Evolutionary conservation across 1,140 invertebrate species (phyloP).

Genomic region (Heliothis subflexa): DNA sequence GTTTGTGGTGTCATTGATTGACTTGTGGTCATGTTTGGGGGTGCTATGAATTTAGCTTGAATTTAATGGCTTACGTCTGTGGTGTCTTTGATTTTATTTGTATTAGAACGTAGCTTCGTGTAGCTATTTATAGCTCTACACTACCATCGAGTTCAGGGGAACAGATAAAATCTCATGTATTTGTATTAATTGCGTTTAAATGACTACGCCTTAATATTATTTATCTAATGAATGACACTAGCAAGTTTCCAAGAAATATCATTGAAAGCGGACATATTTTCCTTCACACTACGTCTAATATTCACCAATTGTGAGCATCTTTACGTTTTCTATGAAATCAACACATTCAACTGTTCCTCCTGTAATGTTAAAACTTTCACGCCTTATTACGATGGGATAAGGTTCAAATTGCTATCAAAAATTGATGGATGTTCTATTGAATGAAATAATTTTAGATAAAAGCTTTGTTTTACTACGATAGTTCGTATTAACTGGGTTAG

Average conservation of each 20-base stretch:
- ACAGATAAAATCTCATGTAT: no score
- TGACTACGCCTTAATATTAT: no score
- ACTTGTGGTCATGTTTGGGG: neutral
- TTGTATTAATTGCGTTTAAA: no score
- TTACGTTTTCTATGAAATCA: neutral
- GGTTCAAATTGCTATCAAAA: slow-evolving; percentile 4
- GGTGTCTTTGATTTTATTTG: neutral
- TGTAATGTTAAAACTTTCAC: neutral
- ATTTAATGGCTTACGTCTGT: neutral
- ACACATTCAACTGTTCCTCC: slow-evolving; percentile 14
- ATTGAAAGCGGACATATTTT: no score
- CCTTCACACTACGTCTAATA: no score
- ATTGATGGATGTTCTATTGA: neutral
- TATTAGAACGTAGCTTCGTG: neutral
- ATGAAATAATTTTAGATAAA: slow-evolving; percentile 42
- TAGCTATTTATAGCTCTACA: neutral
- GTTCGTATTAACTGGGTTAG: slow-evolving; percentile 22
- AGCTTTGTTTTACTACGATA: slow-evolving; percentile 37
- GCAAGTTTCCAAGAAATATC: no score
- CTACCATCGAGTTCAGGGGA: neutral
- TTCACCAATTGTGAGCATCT: no score
- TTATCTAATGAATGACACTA: no score
- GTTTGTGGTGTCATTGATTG: slow-evolving; percentile 12
- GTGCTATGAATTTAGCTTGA: neutral
- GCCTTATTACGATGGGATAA: slow-evolving; percentile 4